Base-by-base conservation (phyloP, 53 echinoderm and acorn worm species). In the Echinarachnius parma region DNA sequence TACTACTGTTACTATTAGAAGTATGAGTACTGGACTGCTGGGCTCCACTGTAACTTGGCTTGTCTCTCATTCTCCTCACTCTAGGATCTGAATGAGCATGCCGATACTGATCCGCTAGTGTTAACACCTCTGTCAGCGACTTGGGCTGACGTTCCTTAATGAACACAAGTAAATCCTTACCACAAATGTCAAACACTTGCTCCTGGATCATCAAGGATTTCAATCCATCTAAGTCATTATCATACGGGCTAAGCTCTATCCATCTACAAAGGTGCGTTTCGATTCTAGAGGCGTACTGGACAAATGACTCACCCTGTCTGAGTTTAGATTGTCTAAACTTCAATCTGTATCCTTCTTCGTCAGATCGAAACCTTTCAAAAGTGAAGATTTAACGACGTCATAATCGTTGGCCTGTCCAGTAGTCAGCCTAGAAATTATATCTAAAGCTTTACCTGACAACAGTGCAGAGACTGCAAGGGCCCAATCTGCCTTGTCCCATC, bases 391-490 rank as follows among this genome's bases (percentile, higher is more conserved):
- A 1, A 65, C 52, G 5, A 64, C 25, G 9, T 75, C 45, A 45
- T 68, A 89, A 18, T 60, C 45, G n/a, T n/a, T n/a, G n/a, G n/a
- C n/a, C n/a, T n/a, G n/a, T n/a, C n/a, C n/a, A n/a, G n/a, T n/a
- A 5, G 81, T 53, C 24, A 84, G 36, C 2, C 81, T 34, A 1
- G 85, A 82, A 36, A 81, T 61, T 8, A 89, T 77, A 26, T 60
- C 62, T 9, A 89, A 23, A 10, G 81, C 78, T 75, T 85, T 89
- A 10, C 84, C 84, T 3, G 84, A 81, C 1, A 80, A 48, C 46
- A 84, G 48, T 25, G 89, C 79, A 63, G 76, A 84, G 4, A 84
- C 27, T 32, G 75, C 53, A 4, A 54, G 60, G 23, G 77, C 77
- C 84, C 89, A 84, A 18, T 71, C 74, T 53, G 47, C 28, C 34